phyloP scores from a whole-genome alignment of 2,888 invertebrate genomes.

The Sinentomon sp. region DNA sequence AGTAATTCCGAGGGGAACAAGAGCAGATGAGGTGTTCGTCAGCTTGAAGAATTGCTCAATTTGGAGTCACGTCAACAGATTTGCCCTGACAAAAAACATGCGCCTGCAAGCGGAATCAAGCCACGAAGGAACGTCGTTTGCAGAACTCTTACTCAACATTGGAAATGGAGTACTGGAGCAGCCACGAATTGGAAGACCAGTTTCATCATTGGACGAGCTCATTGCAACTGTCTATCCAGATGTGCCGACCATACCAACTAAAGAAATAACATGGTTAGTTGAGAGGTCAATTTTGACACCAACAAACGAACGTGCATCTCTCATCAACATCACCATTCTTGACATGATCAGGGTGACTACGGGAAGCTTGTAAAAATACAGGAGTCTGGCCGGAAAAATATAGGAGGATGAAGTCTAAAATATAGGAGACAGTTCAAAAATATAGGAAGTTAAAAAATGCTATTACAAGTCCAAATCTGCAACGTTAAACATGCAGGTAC shows the following conservation, averaged over 20 bases:
- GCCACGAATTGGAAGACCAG: background rate
- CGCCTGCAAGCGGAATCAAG: constrained; percentile 8
- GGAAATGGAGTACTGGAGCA: constrained; percentile 9
- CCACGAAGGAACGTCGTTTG: too few relatives aligned
- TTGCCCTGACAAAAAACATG: constrained; percentile 11
- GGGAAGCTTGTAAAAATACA: too few relatives aligned
- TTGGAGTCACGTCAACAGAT: constrained; percentile 10
- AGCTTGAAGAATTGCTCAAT: constrained; percentile 12
- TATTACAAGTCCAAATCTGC: too few relatives aligned
- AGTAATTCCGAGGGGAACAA: constrained; percentile 10
- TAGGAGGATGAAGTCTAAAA: too few relatives aligned
- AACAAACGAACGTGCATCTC: constrained; percentile 12
- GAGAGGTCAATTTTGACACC: constrained; percentile 14
- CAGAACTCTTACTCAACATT: constrained; percentile 7
- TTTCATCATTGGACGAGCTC: constrained; percentile 2
- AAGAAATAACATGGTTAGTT: constrained; percentile 12
- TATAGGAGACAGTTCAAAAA: too few relatives aligned
- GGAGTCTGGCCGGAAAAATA: too few relatives aligned
- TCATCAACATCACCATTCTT: too few relatives aligned
- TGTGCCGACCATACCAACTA: too few relatives aligned
- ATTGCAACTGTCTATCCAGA: constrained; percentile 6
- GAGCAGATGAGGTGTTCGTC: constrained; percentile 12
- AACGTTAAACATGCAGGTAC: too few relatives aligned
- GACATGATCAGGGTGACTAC: too few relatives aligned
- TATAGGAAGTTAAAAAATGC: too few relatives aligned